These are phyloP conservation scores for Ips nitidus DNA, from an alignment of 1,140 invertebrate genomes.

Conservation along the genomic window DNA sequence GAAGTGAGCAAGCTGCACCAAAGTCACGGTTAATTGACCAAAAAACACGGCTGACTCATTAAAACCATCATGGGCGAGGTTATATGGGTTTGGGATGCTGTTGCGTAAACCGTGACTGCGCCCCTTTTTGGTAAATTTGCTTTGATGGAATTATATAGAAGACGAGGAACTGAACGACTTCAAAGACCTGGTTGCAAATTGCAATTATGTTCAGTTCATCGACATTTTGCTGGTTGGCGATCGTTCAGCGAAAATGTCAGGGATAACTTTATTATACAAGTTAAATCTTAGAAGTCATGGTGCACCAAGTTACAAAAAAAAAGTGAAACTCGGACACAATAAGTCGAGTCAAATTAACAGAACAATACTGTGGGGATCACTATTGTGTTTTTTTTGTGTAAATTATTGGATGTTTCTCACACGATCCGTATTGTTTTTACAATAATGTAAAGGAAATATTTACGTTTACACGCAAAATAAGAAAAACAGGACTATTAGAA, in stretches of 20 bases:
- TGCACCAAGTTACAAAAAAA: no score
- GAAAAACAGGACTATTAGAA: no score
- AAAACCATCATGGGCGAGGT: neutral
- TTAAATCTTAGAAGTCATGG: no score
- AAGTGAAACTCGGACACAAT: no score
- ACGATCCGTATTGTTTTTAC: no score
- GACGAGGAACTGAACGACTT: neutral
- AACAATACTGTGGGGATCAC: no score
- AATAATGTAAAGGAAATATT: no score
- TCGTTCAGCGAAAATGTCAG: neutral
- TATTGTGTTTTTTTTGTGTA: no score
- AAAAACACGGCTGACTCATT: neutral
- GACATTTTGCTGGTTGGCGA: neutral
- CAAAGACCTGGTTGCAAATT: neutral
- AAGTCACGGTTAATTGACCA: slow-evolving; percentile 1
- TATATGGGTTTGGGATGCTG: neutral
- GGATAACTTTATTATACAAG: neutral
- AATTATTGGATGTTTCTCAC: no score
- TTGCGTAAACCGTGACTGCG: slow-evolving; percentile 1
- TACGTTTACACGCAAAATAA: no score
- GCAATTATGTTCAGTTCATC: slow-evolving; percentile 2
- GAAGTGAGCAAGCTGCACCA: neutral
- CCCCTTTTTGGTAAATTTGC: neutral
- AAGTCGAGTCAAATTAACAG: no score
- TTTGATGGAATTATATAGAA: neutral